Percentiles rank a stretch among this genome's conserved stretches.
These are phyloP conservation scores for Podilymbus podiceps DNA, from an alignment of 2,113 vertebrate genomes.

Conservation along the genomic window DNA sequence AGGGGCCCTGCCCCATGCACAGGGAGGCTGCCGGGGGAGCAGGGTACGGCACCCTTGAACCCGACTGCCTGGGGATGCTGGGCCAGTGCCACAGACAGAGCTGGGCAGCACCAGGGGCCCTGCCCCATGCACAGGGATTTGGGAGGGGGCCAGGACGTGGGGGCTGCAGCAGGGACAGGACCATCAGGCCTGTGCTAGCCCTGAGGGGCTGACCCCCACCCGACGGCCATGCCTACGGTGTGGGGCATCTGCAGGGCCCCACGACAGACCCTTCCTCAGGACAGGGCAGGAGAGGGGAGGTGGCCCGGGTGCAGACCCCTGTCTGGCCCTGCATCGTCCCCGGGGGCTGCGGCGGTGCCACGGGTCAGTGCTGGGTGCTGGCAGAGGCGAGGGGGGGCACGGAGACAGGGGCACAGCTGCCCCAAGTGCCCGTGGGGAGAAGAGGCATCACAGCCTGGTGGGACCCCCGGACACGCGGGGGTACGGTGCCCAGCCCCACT, in stretches of 20 bases:
- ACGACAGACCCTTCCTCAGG: not conserved
- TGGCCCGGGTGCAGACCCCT: not conserved
- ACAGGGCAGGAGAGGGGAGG: not conserved
- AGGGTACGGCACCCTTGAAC: not conserved
- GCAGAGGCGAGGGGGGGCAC: not conserved
- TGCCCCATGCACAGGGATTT: not conserved
- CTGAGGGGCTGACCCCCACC: not conserved
- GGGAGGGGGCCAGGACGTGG: not conserved
- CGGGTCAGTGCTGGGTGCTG: not conserved
- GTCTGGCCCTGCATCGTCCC: too few species aligned
- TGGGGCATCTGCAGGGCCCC: not conserved
- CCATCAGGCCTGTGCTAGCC: not conserved
- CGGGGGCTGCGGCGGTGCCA: not conserved
- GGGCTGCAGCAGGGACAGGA: not conserved
- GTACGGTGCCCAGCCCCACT: not conserved
- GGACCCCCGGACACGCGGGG: not conserved
- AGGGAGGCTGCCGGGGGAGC: not conserved
- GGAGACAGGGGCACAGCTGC: not conserved
- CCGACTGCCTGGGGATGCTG: not conserved
- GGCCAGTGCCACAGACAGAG: not conserved
- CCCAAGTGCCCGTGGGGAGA: not conserved
- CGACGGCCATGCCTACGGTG: accelerated
- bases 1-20: too few species aligned
- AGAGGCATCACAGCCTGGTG: not conserved
- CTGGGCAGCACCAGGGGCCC: accelerated